Evolutionary conservation across 2,113 vertebrate genomes (phyloP).

Genomic region (Phrynocephalus versicolor): DNA sequence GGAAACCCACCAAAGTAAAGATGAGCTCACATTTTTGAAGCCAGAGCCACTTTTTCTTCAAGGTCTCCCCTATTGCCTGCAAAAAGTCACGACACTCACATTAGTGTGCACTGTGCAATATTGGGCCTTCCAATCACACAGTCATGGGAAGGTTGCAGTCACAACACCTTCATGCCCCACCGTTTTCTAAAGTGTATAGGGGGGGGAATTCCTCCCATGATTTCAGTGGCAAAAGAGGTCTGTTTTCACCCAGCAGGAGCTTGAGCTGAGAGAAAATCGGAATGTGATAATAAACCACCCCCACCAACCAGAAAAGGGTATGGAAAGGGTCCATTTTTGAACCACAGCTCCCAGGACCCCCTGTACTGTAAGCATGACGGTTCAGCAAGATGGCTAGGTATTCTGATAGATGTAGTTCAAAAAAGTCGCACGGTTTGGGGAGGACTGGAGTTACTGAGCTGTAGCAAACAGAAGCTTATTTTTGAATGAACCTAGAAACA

Average conservation of each 20-base stretch:
- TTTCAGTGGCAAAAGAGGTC: not conserved
- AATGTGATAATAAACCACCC: not conserved
- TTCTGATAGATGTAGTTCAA: too few species aligned
- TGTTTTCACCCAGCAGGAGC: not conserved
- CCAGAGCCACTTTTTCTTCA: slow-evolving; percentile 88
- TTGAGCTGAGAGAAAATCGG: not conserved
- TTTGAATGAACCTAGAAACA: not conserved
- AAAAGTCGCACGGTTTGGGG: not conserved
- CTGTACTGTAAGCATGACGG: too few species aligned
- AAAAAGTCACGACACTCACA: slow-evolving; percentile 82
- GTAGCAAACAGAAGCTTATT: not conserved
- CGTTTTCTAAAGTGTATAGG: not conserved
- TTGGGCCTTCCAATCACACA: slow-evolving; percentile 40
- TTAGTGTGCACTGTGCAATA: slow-evolving; percentile 78
- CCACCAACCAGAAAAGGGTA: not conserved
- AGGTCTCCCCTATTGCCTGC: slow-evolving; percentile 88
- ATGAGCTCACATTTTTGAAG: slow-evolving; percentile 88
- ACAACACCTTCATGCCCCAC: not conserved
- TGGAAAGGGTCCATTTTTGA: not conserved
- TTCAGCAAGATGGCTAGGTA: too few species aligned
- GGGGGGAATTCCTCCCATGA: not conserved
- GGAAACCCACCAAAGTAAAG: slow-evolving; percentile 85
- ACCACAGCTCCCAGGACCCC: not conserved
- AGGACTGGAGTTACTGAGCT: not conserved
- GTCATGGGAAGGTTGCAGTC: slow-evolving; percentile 37